Conservation (phyloP, 2,888 invertebrate genomes). For the Agriotes lineatus region DNA sequence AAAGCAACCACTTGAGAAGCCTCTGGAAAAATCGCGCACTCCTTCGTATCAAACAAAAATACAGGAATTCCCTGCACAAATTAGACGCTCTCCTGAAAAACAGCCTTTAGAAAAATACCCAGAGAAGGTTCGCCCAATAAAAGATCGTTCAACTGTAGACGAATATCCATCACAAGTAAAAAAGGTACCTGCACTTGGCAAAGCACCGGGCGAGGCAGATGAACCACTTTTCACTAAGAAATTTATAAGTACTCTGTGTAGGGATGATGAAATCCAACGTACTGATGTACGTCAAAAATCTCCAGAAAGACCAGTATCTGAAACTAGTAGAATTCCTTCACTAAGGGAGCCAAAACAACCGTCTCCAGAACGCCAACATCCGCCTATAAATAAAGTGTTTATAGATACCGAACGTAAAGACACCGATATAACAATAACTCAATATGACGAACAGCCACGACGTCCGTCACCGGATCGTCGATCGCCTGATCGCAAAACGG, state of each 20-base stretch:
- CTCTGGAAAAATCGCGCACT: neutral
- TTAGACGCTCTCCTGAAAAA: constrained; percentile 23
- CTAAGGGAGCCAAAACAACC: constrained; percentile 29
- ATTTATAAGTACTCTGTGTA: constrained; percentile 17
- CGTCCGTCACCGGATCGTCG: neutral
- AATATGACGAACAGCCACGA: constrained; percentile 5
- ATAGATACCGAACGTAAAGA: constrained; percentile 47
- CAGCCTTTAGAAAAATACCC: constrained; percentile 14
- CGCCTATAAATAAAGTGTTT: constrained; percentile 33
- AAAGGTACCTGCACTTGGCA: constrained; percentile 15
- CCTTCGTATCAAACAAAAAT: constrained; percentile 3
- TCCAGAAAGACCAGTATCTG: neutral
- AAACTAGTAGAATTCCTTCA: constrained; percentile 29
- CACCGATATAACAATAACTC: constrained; percentile 23
- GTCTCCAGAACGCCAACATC: constrained; percentile 18
- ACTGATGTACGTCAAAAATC: neutral
- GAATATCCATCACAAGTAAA: constrained; percentile 52
- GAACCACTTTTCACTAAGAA: constrained; percentile 19
- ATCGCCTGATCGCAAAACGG: neutral
- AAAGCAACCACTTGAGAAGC: constrained; percentile 4
- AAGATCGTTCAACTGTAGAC: constrained; percentile 38
- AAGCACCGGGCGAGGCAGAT: neutral
- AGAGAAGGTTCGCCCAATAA: constrained; percentile 34
- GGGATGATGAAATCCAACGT: constrained; percentile 23
- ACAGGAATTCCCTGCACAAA: constrained; percentile 38